These are phyloP conservation scores for Athalia rosae DNA, from an alignment of 2,888 invertebrate genomes.

Conservation along the genomic window DNA sequence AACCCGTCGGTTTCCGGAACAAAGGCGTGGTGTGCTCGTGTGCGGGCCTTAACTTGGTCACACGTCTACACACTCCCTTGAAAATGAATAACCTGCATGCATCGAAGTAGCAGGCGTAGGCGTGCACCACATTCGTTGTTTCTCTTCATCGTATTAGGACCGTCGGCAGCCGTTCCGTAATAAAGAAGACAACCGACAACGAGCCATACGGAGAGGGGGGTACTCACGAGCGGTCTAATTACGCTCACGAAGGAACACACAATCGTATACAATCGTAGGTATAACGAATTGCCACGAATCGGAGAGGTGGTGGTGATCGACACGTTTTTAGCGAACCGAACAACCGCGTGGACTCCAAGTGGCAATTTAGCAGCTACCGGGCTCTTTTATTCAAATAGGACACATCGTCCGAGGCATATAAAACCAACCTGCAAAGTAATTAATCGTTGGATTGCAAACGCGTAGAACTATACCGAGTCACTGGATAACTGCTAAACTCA, in stretches of 20 bases:
- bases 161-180: constrained; percentile 9
- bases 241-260: constrained; percentile 14
- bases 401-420: no score
- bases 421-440: no score
- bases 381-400: no score
- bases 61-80: not conserved
- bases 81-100: constrained; percentile 2
- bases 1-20: no score
- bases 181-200: not conserved
- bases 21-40: no score
- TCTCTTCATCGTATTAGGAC: not conserved
- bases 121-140: constrained; percentile 1
- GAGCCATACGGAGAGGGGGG: not conserved
- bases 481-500: no score
- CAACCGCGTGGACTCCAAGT: no score
- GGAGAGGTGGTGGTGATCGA: not conserved
- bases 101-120: not conserved
- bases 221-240: constrained; percentile 26
- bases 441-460: no score
- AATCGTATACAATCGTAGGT: not conserved
- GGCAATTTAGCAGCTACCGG: no score
- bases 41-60: no score
- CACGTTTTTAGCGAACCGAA: no score
- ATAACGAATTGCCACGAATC: not conserved
- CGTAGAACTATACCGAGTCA: no score